phyloP scores from a whole-genome alignment of 2,113 vertebrate species.

The Microcebus murinus region DNA sequence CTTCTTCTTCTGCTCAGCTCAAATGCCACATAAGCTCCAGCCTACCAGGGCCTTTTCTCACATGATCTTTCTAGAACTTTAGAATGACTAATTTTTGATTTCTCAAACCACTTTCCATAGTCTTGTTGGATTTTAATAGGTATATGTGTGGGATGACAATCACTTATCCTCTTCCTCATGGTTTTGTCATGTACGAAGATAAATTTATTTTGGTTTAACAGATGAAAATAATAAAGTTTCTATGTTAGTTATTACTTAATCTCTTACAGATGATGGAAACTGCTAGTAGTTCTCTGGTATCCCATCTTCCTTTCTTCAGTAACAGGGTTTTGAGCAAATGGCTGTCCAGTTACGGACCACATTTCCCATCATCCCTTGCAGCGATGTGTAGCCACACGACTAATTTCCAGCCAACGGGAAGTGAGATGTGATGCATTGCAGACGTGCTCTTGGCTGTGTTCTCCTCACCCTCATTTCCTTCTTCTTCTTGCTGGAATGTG shows the following conservation, averaged over 20 bases:
- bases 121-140: neutral
- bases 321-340: neutral
- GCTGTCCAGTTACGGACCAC: neutral
- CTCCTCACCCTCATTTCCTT: neutral
- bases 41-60: neutral
- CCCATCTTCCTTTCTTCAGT: neutral
- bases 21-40: neutral
- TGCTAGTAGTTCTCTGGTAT: neutral
- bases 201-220: neutral
- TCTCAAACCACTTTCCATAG: neutral
- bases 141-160: neutral
- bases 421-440: neutral
- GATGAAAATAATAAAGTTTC: slow-evolving; percentile 2
- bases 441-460: neutral
- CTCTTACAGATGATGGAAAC: neutral
- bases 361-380: neutral
- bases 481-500: neutral
- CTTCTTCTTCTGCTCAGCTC: neutral
- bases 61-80: neutral
- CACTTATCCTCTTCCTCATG: neutral
- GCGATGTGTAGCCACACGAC: neutral
- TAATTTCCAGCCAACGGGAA: neutral
- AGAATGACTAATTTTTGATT: neutral
- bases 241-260: slow-evolving; percentile 31
- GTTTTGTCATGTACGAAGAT: neutral